Base-by-base conservation (phyloP, 2,113 vertebrate genomes). In the Lepisosteus osseus region DNA sequence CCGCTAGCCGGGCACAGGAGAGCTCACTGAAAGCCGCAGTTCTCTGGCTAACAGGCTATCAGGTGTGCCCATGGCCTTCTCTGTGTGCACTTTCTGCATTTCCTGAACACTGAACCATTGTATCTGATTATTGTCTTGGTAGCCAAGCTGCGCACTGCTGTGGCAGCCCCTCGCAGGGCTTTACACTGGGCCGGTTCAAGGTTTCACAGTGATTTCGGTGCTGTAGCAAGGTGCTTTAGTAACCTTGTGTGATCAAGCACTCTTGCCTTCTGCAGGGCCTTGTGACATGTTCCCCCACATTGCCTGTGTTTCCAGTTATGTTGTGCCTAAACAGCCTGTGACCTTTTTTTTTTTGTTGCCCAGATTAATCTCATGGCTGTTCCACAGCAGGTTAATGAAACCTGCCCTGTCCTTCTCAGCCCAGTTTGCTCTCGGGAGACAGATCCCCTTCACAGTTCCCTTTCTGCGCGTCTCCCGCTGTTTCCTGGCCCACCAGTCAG, bases 1-100 rank as follows among this genome's bases (percentile, higher is more conserved):
- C 56, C 29, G 51, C 11, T 66, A 15, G 41, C 42, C 9, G 17
- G 4, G 67, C 74, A 61, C 71, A 65, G 70, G 7, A 61, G 41
- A 41, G 61, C 47, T 70, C 42, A 57, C 65, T 70, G 74, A 78
- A 70, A 63, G 7, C 57, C 65, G 57, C 69, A 6, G 12, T 29
- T 54, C 73, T 17, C 40, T 29, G 61, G 73, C 68, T 61, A 69
- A 43, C 70, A 72, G 73, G 72, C 61, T 75, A 66, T 75, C 68
- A 64, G 69, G 73, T 85, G 51, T 73, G 72, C 61, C 29, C 70
- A 15, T 71, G 43, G 73, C 71, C 71, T 51, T 74, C 64, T 69
- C 47, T 11, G 65, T 68, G 61, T 74, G 67, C 78, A 74, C 71
- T 70, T 65, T 62, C n/a, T 43, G 57, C 70, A 42, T 9, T 43